Evolutionary conservation across 2,888 invertebrate genomes (phyloP).

Genomic region (Tetheella fluctuosa): DNA sequence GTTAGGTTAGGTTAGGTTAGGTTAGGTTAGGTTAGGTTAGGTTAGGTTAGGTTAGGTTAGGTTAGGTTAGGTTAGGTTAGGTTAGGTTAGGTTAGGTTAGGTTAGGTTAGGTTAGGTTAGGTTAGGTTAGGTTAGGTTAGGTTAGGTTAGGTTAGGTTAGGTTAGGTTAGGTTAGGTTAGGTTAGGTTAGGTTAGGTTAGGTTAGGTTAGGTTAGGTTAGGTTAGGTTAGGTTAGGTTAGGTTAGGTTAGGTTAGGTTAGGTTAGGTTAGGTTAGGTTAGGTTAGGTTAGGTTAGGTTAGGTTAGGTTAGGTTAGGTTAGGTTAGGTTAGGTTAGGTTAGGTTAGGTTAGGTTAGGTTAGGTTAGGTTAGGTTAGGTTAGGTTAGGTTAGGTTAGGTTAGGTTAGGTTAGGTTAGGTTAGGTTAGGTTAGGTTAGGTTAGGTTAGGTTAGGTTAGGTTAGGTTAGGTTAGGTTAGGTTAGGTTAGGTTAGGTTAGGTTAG

Average conservation of each 20-base stretch:
- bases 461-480: constrained; percentile 24
- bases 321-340: constrained; percentile 21
- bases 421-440: constrained; percentile 22
- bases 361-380: constrained; percentile 17
- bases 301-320: constrained; percentile 20
- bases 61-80: constrained; percentile 17
- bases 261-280: constrained; percentile 20
- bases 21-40: constrained; percentile 12
- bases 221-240: constrained; percentile 20
- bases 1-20: constrained; percentile 20
- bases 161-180: constrained; percentile 22
- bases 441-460: constrained; percentile 24
- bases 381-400: constrained; percentile 17
- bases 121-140: constrained; percentile 24
- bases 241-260: constrained; percentile 20
- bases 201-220: constrained; percentile 20
- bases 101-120: constrained; percentile 22
- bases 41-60: constrained; percentile 13
- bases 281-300: constrained; percentile 20
- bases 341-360: constrained; percentile 21
- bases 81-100: constrained; percentile 19
- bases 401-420: constrained; percentile 19
- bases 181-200: constrained; percentile 21
- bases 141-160: constrained; percentile 21
- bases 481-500: constrained; percentile 23